phyloP scores from a whole-genome alignment of 2,113 vertebrate species.

The Peromyscus maniculatus region DNA sequence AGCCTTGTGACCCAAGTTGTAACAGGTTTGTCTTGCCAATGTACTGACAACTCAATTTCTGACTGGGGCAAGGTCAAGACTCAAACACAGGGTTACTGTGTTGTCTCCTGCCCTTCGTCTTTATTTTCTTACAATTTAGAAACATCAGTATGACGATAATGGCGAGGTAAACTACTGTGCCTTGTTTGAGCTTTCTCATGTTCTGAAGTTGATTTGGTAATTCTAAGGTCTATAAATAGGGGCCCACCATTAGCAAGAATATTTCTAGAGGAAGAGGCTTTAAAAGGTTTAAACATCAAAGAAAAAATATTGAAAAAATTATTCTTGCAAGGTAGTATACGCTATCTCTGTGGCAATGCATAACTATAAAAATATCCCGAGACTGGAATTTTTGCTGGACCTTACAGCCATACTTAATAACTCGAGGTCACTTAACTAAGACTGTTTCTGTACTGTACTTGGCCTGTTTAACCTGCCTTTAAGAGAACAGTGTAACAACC shows the following conservation, averaged over 20 bases:
- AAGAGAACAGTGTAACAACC: background rate
- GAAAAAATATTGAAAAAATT: background rate
- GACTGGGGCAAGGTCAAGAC: background rate
- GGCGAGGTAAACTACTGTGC: background rate
- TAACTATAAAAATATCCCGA: background rate
- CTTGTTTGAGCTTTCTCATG: background rate
- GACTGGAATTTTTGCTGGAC: background rate
- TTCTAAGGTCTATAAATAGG: background rate
- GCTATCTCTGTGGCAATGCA: background rate
- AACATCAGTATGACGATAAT: background rate
- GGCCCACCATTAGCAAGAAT: background rate
- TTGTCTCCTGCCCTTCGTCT: background rate
- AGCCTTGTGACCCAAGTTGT: background rate
- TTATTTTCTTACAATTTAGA: background rate
- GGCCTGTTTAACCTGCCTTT: background rate
- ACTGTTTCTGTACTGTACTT: background rate
- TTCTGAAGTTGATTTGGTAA: background rate
- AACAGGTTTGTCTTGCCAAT: background rate
- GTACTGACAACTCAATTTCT: constrained; percentile 17
- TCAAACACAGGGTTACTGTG: background rate
- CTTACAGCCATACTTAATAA: background rate
- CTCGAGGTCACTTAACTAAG: background rate
- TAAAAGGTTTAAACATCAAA: background rate
- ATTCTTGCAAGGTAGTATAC: background rate
- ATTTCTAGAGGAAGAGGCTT: background rate